Conservation (phyloP, 2,888 invertebrate species). For the Drosophila nigricruria region DNA sequence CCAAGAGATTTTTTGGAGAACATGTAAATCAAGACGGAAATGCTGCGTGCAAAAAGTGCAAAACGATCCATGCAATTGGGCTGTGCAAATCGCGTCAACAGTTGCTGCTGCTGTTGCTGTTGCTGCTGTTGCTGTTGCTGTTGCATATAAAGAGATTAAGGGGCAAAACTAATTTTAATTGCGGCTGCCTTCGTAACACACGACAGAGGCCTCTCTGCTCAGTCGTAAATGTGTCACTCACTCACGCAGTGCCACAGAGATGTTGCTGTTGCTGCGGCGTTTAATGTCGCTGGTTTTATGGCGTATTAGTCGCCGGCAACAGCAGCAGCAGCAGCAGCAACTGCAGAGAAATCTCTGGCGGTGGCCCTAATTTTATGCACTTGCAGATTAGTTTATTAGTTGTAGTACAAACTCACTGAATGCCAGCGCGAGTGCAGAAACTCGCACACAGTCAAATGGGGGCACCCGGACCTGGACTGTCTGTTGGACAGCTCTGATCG, state of each 20-base stretch:
- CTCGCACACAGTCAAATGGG: constrained; percentile 1
- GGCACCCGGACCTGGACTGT: constrained; percentile 16
- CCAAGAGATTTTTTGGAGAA: constrained; percentile 14
- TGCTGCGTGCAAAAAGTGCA: constrained; percentile 76
- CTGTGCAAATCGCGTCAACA: constrained; percentile 67
- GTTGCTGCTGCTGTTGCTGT: constrained; percentile 36
- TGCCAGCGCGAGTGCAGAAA: no score
- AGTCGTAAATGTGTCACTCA: constrained; percentile 78
- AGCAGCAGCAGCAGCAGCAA: constrained; percentile 13
- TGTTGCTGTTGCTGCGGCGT: constrained; percentile 18
- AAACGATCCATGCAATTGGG: constrained; percentile 79
- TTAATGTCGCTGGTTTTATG: constrained; percentile 64
- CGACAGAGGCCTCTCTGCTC: constrained; percentile 31
- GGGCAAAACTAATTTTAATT: constrained; percentile 79
- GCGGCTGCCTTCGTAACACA: constrained; percentile 51
- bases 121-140: constrained; percentile 25
- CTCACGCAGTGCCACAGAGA: constrained; percentile 39
- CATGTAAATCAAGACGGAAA: constrained; percentile 78
- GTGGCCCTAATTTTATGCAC: constrained; percentile 81
- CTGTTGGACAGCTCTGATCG: constrained; percentile 39
- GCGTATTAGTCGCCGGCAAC: constrained; percentile 64
- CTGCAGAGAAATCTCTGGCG: constrained; percentile 52
- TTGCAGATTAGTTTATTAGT: constrained; percentile 81
- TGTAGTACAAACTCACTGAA: constrained; percentile 77
- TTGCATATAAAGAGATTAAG: constrained; percentile 75